Evolutionary conservation across 2,888 invertebrate species (phyloP), one percentile per base, ranked within the genome.

Genomic region (Prenolepis imparis): DNA sequence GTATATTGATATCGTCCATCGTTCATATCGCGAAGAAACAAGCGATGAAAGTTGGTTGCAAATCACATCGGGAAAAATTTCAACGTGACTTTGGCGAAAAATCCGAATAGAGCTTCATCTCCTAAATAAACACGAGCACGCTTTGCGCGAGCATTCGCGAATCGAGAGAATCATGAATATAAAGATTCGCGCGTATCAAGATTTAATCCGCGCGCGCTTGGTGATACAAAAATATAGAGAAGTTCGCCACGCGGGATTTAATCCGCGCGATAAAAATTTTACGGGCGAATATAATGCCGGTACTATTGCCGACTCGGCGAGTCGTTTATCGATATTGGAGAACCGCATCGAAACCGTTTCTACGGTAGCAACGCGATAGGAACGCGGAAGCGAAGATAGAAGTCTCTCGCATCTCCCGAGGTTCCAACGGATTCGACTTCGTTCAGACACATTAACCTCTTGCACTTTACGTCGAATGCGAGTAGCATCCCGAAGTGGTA

Each of bases 211-310:
- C 77, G 9, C 77, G 9, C 39, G 52, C 52, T 18, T 39, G 39
- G 6, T 39, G 52, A 64, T 67, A 75, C 39, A 75, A 39, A 75
- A 67, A 77, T 67, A 55, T 77, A 55, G 67, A 48, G 64, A 77
- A 77, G 55, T 39, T 9, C 75, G 48, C 28, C 21, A 24, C 44
- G n/a, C 41, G 68, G 68, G 55, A 67, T 77, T 77, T 77, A 77
- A 77, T 77, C 77, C 68, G 55, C 24, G 72, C 72, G 78, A 80
- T 80, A 80, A 80, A 80, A 80, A 72, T 59, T 80, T 80, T 80
- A 80, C 72, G 78, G 32, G 11, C 24, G 59, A 48, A 77, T 80
- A 72, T 80, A 59, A 72, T 59, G 72, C 44, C 24, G 32, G 57
- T 36, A 41, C 78, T 72, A 72, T 78, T 72, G 44, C 44, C 48